Evolutionary conservation across 2,113 vertebrate genomes (phyloP).

Genomic region (Oceanites oceanicus): DNA sequence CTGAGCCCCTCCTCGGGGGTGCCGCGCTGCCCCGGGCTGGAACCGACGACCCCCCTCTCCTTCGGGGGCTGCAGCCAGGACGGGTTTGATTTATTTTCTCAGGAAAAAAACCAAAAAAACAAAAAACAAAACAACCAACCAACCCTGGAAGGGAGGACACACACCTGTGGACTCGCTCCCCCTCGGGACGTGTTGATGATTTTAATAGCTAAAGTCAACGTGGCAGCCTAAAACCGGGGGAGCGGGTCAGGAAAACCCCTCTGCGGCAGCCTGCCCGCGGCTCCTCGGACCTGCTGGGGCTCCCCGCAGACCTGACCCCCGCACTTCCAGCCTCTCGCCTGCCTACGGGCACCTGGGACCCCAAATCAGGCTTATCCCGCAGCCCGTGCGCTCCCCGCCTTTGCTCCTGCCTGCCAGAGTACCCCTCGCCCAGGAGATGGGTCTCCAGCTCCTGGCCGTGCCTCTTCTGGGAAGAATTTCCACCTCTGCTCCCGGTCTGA

Average conservation of each 20-base stretch:
- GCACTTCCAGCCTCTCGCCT: fast-evolving
- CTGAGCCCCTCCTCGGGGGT: background rate
- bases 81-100: background rate
- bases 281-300: background rate
- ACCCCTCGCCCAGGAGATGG: background rate
- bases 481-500: background rate
- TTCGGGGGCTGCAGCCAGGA: background rate
- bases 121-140: fast-evolving
- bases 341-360: background rate
- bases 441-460: background rate
- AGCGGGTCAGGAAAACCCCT: background rate
- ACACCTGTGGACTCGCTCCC: background rate
- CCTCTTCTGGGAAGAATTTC: background rate
- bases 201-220: background rate
- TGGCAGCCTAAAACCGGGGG: background rate
- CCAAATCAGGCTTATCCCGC: background rate
- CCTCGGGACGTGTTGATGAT: no score
- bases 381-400: fast-evolving
- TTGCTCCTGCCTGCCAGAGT: background rate
- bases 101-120: background rate
- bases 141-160: no score
- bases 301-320: background rate
- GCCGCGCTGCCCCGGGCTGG: fast-evolving
- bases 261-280: fast-evolving
- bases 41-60: fast-evolving